Conservation (phyloP, 2,888 invertebrate species). For the Dascillus cervinus region DNA sequence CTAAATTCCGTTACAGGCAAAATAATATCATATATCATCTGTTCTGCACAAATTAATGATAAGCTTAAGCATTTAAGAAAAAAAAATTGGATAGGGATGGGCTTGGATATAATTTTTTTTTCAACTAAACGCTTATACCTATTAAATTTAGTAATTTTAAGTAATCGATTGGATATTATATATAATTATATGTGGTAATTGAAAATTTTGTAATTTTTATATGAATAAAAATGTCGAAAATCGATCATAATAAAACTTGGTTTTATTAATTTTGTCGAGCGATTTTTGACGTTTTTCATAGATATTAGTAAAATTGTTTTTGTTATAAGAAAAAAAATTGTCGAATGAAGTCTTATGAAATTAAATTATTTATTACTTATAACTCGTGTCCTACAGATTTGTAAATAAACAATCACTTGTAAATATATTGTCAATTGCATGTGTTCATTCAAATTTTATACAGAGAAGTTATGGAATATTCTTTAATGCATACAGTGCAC, state of each 20-base stretch:
- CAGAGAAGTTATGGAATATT: too few species aligned
- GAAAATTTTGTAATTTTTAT: slow-evolving; percentile 4
- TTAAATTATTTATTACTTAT: too few species aligned
- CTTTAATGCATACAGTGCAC: too few species aligned
- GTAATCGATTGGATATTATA: background rate
- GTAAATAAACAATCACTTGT: slow-evolving; percentile 1
- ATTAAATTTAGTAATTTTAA: slow-evolving; percentile 9
- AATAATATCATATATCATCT: slow-evolving; percentile 18
- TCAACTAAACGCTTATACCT: slow-evolving; percentile 18
- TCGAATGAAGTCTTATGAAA: too few species aligned
- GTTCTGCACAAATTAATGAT: slow-evolving; percentile 38
- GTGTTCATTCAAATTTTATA: slow-evolving; percentile 33
- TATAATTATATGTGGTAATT: slow-evolving; percentile 4
- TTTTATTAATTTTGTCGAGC: slow-evolving; percentile 41
- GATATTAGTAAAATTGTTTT: background rate
- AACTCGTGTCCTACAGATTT: too few species aligned
- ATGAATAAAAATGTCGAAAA: slow-evolving; percentile 23
- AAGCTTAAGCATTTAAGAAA: slow-evolving; percentile 26
- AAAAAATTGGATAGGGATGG: slow-evolving; percentile 26
- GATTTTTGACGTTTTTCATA: slow-evolving; percentile 31
- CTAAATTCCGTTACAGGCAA: background rate
- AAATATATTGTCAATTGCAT: slow-evolving; percentile 38
- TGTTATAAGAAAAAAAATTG: too few species aligned
- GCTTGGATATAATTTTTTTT: slow-evolving; percentile 15
- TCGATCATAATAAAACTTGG: slow-evolving; percentile 39